These are phyloP conservation scores for Sander vitreus DNA, from an alignment of 2,113 vertebrate genomes.

Conservation along the genomic window DNA sequence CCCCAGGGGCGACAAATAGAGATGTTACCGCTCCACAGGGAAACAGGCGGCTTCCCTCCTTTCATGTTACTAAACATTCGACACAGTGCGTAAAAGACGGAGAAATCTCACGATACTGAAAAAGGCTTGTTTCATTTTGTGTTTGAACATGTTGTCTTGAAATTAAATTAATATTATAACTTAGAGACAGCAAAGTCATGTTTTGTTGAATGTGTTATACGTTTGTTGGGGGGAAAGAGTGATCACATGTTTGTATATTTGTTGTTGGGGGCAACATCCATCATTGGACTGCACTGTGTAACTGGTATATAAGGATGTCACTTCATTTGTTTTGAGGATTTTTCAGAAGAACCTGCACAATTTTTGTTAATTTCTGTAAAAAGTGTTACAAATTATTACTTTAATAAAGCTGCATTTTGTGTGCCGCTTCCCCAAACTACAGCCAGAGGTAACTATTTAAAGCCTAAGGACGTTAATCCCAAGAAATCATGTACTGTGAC, in stretches of 20 bases:
- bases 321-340: background rate
- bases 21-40: constrained; percentile 76
- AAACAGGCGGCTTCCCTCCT: constrained; percentile 58
- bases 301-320: background rate
- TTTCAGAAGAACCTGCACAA: background rate
- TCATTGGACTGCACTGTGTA: background rate
- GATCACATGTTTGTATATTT: background rate
- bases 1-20: constrained; percentile 80
- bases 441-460: background rate
- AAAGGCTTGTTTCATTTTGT: constrained; percentile 10
- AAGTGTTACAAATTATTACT: background rate
- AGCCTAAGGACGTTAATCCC: background rate
- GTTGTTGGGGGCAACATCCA: background rate
- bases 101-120: constrained; percentile 20
- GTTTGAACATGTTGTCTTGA: background rate
- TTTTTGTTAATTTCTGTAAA: background rate
- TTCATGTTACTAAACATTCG: constrained; percentile 72
- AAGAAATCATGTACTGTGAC: constrained; percentile 3
- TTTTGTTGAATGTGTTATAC: background rate
- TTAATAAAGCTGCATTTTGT: background rate
- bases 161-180: constrained; percentile 12
- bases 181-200: constrained; percentile 27
- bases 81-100: constrained; percentile 23
- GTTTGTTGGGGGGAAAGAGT: background rate
- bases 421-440: background rate